Evolutionary conservation across 2,888 invertebrate genomes (phyloP).

Genomic region (Exephanes ischioxanthus): DNA sequence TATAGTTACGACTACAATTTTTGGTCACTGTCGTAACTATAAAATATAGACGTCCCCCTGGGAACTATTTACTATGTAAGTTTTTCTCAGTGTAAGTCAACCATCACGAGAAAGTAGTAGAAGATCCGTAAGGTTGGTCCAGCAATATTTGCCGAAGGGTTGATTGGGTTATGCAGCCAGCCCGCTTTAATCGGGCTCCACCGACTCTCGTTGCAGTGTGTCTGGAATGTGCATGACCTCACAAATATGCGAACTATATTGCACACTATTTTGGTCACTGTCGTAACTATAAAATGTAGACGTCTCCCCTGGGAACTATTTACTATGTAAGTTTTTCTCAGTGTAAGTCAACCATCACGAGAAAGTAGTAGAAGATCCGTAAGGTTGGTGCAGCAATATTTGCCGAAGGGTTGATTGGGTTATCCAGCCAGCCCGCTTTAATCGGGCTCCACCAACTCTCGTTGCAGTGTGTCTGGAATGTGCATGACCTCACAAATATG

Average conservation of each 20-base stretch:
- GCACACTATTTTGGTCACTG: no score
- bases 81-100: neutral
- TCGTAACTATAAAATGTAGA: no score
- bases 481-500: conserved; percentile 12
- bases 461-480: conserved; percentile 1
- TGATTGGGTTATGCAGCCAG: neutral
- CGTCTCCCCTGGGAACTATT: no score
- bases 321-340: no score
- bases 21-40: no score
- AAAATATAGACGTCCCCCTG: no score
- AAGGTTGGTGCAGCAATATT: conserved; percentile 19
- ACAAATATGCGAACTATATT: conserved; percentile 23
- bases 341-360: neutral
- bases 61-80: no score
- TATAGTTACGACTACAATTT: no score
- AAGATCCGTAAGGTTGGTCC: conserved; percentile 2
- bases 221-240: conserved; percentile 8
- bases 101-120: neutral
- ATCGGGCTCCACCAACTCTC: neutral
- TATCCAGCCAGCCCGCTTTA: no score
- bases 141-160: conserved; percentile 20
- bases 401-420: conserved; percentile 27
- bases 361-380: neutral
- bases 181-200: neutral
- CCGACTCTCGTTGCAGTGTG: neutral